Evolutionary conservation across 2,113 vertebrate species (phyloP), one percentile per base, ranked within the genome.

Genomic region (Osmerus mordax): DNA sequence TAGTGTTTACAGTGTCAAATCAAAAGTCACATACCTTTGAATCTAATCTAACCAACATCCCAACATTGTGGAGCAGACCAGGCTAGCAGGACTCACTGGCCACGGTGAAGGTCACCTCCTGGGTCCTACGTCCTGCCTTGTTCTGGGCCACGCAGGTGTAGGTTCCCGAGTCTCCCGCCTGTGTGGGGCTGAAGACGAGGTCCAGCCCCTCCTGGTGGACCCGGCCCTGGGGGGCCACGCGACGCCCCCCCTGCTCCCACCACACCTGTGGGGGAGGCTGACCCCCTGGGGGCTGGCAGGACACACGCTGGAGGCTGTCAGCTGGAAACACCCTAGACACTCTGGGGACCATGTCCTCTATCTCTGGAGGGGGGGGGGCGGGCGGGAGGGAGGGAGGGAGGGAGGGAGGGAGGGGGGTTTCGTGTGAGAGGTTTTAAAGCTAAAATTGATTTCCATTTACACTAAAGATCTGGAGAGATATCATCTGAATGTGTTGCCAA

Each of bases 61-160:
- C 36, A 19, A 12, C 19, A 12, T n/a, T 61, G 59, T 61, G 7
- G 60, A 28, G 13, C 21, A 55, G 28, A 21, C 16, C 19, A 62
- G 3, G 29, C 47, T 4, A 12, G 51, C 12, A 3, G 12, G 71
- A 84, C 97, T 92, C 89, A 99, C 97, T 97, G 76, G 96, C 95
- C 72, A 99, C 94, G 0, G 93, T 96, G 91, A 99, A 86, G 70
- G 81, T 91, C 73, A 97, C 73, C 7, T 98, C 93, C 84, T 96
- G 95, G 0, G 72, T 92, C 85, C 73, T 93, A 75, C 94, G 92
- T 52, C 96, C 97, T 0, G 96, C 97, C 77, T 94, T 94, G 89
- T 99, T 99, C 68, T 90, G 86, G 0, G 96, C 96, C 1, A 93
- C 87, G 36, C 97, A 99, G 0, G 89, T 94, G 82, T 97, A 99